These are phyloP conservation scores for Tinea semifulvella DNA, from an alignment of 2,888 invertebrate species.

Conservation along the genomic window DNA sequence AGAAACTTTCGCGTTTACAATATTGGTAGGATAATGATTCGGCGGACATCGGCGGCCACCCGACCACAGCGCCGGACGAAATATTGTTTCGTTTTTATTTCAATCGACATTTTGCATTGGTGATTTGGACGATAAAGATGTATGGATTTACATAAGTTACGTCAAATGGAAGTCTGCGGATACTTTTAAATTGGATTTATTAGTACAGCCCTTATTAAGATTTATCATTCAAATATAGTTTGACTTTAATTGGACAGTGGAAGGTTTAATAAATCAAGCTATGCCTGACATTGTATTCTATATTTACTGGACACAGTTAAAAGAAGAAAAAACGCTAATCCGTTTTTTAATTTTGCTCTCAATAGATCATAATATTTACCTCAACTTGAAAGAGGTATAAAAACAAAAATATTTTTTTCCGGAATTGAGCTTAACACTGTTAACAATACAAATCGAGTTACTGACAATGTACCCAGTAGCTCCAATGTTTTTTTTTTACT, in stretches of 20 bases:
- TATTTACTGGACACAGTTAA: background rate
- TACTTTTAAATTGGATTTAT: constrained; percentile 65
- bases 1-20: too few species aligned
- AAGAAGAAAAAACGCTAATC: background rate
- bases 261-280: background rate
- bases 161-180: constrained; percentile 47
- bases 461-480: constrained; percentile 48
- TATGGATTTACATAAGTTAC: constrained; percentile 66
- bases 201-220: constrained; percentile 32
- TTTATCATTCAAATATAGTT: constrained; percentile 13
- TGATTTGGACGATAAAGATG: constrained; percentile 63
- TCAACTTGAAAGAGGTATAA: background rate
- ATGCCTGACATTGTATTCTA: background rate
- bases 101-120: constrained; percentile 48
- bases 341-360: too few species aligned
- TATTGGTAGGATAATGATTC: constrained; percentile 58
- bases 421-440: constrained; percentile 39
- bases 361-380: constrained; percentile 3
- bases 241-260: constrained; percentile 2
- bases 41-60: constrained; percentile 51
- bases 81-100: constrained; percentile 24
- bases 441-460: constrained; percentile 50
- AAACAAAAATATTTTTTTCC: constrained; percentile 15
- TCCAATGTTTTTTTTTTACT: constrained; percentile 33
- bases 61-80: constrained; percentile 37